Evolutionary conservation across 1,140 invertebrate genomes (phyloP).

Genomic region (Trigoniulus corallinus): DNA sequence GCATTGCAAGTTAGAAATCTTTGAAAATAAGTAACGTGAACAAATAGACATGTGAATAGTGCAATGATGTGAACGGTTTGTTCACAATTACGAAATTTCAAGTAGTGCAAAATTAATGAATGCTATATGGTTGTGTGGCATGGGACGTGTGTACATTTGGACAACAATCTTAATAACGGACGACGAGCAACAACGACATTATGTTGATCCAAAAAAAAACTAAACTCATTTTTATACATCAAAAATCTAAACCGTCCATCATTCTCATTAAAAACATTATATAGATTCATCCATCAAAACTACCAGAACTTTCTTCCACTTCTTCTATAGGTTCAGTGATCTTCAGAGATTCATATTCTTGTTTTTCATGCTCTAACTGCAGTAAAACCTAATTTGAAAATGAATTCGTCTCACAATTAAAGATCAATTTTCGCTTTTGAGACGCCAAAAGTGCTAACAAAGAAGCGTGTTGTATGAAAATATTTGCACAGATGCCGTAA

Average conservation of each 20-base stretch:
- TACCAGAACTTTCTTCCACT: slow-evolving; percentile 5
- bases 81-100: too few relatives aligned
- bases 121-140: not conserved
- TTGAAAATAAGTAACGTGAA: too few relatives aligned
- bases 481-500: not conserved
- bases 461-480: not conserved
- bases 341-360: not conserved
- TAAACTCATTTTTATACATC: not conserved
- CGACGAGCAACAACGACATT: not conserved
- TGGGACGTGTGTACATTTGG: not conserved
- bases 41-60: too few relatives aligned
- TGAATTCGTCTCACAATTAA: too few relatives aligned
- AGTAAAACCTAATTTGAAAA: not conserved
- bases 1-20: too few relatives aligned
- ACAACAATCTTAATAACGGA: not conserved
- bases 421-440: too few relatives aligned
- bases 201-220: not conserved
- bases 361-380: slow-evolving; percentile 1
- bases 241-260: not conserved
- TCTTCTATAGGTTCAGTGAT: slow-evolving; percentile 10
- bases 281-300: not conserved
- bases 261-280: not conserved
- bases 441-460: too few relatives aligned
- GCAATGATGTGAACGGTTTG: too few relatives aligned
- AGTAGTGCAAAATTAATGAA: not conserved